phyloP scores from a whole-genome alignment of 2,888 invertebrate genomes.

The Ischnura elegans region DNA sequence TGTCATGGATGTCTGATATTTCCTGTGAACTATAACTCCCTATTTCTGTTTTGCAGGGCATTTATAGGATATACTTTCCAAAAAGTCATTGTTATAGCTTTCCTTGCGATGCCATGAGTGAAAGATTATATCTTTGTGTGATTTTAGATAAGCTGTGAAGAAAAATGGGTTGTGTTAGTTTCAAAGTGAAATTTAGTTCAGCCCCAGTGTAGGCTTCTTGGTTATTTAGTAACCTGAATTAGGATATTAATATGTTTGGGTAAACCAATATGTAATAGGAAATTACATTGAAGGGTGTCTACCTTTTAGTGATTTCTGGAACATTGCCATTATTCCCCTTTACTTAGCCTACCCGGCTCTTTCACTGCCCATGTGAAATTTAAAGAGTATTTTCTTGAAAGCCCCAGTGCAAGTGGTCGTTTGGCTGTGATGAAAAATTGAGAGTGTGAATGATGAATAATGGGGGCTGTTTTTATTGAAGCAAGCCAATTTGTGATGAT shows the following conservation, averaged over 20 bases:
- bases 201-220: background rate
- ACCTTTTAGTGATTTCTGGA: background rate
- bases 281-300: background rate
- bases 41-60: conserved; percentile 63
- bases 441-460: conserved; percentile 37
- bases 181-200: conserved; percentile 21
- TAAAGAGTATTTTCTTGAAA: conserved; percentile 7
- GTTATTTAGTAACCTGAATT: background rate
- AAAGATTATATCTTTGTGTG: conserved; percentile 29
- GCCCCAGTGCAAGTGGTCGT: conserved; percentile 38
- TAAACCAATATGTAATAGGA: conserved; percentile 8
- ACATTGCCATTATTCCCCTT: conserved; percentile 47
- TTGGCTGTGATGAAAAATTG: conserved; percentile 41
- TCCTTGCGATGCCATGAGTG: conserved; percentile 36
- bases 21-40: conserved; percentile 47
- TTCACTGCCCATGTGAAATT: conserved; percentile 60
- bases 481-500: conserved; percentile 41
- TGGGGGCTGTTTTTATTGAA: conserved; percentile 4
- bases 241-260: conserved; percentile 36
- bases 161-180: conserved; percentile 32
- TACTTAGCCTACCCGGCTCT: conserved; percentile 64
- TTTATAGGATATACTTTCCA: conserved; percentile 55
- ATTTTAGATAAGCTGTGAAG: conserved; percentile 45
- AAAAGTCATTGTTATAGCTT: conserved; percentile 31
- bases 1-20: conserved; percentile 42